phyloP scores from a whole-genome alignment of 1,140 invertebrate species.

The Drosophila arawakana region DNA sequence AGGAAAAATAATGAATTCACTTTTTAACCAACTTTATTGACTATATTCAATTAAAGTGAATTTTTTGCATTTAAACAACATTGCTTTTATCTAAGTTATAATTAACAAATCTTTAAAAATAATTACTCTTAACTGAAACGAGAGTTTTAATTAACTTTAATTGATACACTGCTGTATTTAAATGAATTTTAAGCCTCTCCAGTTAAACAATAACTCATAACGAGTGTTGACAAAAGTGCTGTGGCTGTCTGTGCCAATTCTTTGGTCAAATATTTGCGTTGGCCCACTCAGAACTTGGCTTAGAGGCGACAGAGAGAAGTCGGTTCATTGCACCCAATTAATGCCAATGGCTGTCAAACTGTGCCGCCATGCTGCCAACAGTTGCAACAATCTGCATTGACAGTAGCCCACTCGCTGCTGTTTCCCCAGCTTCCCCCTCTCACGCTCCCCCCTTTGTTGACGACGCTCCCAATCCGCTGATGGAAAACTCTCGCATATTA shows the following conservation, averaged over 20 bases:
- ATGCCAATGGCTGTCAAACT: constrained; percentile 58
- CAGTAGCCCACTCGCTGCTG: constrained; percentile 4
- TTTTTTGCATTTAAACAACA: too few relatives aligned
- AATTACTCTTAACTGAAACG: too few relatives aligned
- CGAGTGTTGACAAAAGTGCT: neutral
- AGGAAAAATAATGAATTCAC: too few relatives aligned
- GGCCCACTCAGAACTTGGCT: constrained; percentile 37
- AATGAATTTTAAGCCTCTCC: too few relatives aligned
- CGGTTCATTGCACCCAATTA: constrained; percentile 68
- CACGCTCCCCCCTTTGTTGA: neutral
- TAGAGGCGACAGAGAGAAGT: constrained; percentile 13
- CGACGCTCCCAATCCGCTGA: constrained; percentile 39
- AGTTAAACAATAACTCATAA: too few relatives aligned
- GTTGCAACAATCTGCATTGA: constrained; percentile 50
- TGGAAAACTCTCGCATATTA: constrained; percentile 59
- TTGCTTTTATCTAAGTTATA: too few relatives aligned
- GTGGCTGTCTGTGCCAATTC: constrained; percentile 49
- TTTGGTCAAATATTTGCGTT: constrained; percentile 69
- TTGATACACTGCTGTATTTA: neutral
- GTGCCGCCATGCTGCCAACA: constrained; percentile 42
- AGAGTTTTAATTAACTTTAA: neutral
- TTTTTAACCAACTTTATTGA: too few relatives aligned
- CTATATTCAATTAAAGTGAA: too few relatives aligned
- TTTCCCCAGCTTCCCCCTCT: neutral
- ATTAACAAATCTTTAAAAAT: too few relatives aligned